Base-by-base conservation (phyloP, 1,140 invertebrate genomes). In the Papilio helenus region DNA sequence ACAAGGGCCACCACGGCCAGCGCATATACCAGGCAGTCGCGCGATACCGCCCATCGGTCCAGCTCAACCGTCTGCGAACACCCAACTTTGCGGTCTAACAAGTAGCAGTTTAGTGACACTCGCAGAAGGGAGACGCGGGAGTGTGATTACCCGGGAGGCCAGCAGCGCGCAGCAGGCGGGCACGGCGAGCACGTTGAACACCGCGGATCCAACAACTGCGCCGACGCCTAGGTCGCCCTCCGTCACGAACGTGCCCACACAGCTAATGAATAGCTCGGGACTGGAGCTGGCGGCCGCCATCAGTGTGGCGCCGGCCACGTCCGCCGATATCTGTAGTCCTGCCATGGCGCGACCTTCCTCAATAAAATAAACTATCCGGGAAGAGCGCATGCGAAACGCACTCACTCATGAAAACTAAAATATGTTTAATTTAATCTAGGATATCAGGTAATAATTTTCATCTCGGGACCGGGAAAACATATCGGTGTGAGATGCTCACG, bases 241-340 rank as follows among this genome's bases (percentile, higher is more conserved):
- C 0, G 97, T 97, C 81, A 97, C 96, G 87, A 98, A 98, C 1
- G 97, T 97, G 58, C 97, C 98, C 80, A 98, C 97, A 80, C 97
- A 96, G 89, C 98, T 98, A 72, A 98, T 98, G 93, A 98, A 98
- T 74, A 99, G 95, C 94, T 99, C 98, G 3, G 98, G 98, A 81
- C 97, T 97, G 39, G 97, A 98, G 74, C 97, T 98, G 0, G 98
- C 98, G 2, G 97, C 97, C 8, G 98, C 98, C 98, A 99, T 98
- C 89, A 99, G 98, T 3, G 98, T 98, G 1, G 98, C 98, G 1
- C 98, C 97, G 2, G 97, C 97, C 72, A 97, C 95, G 83, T 97
- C 97, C 86, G 97, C 96, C 8, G 96, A 95, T 95, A 97, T 96
- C 49, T 96, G 93, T 42, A 97, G 89, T 81, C 95, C 97, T 97